Evolutionary conservation across 2,888 invertebrate species (phyloP), one percentile per base, ranked within the genome.

Genomic region (Oconnorella tubifera): DNA sequence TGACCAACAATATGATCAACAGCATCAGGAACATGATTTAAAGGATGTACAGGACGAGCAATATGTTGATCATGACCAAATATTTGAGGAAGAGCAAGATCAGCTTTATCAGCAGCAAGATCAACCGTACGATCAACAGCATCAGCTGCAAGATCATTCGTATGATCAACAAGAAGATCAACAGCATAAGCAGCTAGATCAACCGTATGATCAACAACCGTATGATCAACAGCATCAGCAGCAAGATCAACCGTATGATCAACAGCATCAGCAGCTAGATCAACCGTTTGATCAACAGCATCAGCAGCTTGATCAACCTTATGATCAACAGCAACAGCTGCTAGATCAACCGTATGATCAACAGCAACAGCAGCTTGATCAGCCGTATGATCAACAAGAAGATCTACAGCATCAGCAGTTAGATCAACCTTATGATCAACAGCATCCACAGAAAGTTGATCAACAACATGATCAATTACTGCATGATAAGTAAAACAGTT

Each of bases 321-420:
- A 6, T 3, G n/a, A 33, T 4, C 59, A 33, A 19, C 59, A 58
- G 4, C 33, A 58, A 4, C 4, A 3, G 2, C 28, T 33, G 33
- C 28, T 3, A 4, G 6, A 48, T 33, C 33, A 48, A 19, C 59
- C 3, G 33, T 19, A 58, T 4, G 33, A 58, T n/a, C n/a, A 48
- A 14, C 31, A 48, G 4, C 33, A 58, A 25, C 33, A 27, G 28
- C 27, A 58, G 4, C 33, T 4, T 3, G 23, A 40, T 4, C 59
- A 58, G 6, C 33, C 4, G 6, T 28, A 58, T n/a, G 28, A 58
- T 31, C 19, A 57, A 32, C 29, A 28, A 57, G 6, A 57, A 4
- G 29, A 57, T 6, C 29, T 14, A 28, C 25, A 57, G 10, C 57
- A 57, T 6, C 57, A 57, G 23, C 57, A 59, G 14, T 14, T 51